These are phyloP conservation scores for Akabosia matsudoensis DNA, from an alignment of 1,140 invertebrate genomes.

Conservation along the genomic window DNA sequence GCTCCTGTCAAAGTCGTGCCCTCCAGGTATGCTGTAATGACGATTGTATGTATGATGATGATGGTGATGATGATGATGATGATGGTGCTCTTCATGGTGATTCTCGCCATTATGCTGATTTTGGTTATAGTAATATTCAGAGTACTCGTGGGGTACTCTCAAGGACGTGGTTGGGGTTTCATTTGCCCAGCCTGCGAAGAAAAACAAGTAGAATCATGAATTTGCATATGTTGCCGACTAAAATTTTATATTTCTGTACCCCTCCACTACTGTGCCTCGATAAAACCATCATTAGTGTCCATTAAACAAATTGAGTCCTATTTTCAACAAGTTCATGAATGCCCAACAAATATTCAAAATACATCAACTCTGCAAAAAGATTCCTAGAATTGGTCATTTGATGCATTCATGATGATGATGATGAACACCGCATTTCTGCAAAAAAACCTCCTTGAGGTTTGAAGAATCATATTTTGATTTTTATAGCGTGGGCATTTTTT, in stretches of 20 bases:
- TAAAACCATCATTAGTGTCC: no score
- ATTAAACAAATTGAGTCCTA: background rate
- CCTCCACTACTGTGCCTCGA: no score
- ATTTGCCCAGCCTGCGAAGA: conserved; percentile 1
- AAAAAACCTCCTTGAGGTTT: no score
- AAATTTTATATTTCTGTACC: background rate
- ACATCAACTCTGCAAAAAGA: no score
- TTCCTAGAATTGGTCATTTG: no score
- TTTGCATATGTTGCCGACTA: background rate
- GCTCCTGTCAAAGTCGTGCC: background rate
- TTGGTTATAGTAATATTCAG: background rate
- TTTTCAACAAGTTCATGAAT: background rate
- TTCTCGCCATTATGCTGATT: background rate
- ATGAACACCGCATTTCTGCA: no score
- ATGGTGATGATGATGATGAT: background rate
- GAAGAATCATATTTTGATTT: no score
- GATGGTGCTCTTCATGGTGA: background rate
- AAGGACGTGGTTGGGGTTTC: conserved; percentile 17
- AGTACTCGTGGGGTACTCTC: background rate
- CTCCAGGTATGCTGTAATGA: background rate
- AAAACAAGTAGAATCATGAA: background rate
- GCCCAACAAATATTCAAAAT: no score
- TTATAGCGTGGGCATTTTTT: no score
- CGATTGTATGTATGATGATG: background rate
- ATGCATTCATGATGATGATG: no score